Evolutionary conservation across 2,797 vertebrate species (phyloP).

Genomic region (Scleropages formosus): DNA sequence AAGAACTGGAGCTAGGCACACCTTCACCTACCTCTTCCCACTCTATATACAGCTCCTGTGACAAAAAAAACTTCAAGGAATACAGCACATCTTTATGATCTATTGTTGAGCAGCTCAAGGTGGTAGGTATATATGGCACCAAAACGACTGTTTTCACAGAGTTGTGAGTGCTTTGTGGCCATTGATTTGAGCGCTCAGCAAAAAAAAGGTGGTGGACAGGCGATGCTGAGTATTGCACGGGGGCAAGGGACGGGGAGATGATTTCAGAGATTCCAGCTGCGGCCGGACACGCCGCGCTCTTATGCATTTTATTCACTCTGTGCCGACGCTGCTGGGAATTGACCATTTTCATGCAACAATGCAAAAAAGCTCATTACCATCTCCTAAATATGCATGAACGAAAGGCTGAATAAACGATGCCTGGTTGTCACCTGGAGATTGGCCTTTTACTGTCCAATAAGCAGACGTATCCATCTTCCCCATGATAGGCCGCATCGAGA

Average conservation of each 20-base stretch:
- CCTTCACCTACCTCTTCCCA: background rate
- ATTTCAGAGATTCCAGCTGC: slow-evolving; percentile 62
- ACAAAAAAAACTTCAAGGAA: slow-evolving; percentile 27
- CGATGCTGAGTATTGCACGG: slow-evolving; percentile 44
- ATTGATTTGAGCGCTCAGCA: slow-evolving; percentile 44
- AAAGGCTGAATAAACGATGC: slow-evolving; percentile 86
- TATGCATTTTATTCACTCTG: slow-evolving; percentile 65
- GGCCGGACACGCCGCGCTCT: slow-evolving; percentile 64
- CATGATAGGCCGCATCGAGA: slow-evolving; percentile 86
- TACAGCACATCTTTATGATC: slow-evolving; percentile 33
- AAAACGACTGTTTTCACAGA: slow-evolving; percentile 51
- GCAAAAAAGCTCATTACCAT: slow-evolving; percentile 99
- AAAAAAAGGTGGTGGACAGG: slow-evolving; percentile 50
- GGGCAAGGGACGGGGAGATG: slow-evolving; percentile 52
- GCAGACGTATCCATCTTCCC: slow-evolving; percentile 90
- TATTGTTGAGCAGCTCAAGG: slow-evolving; percentile 50
- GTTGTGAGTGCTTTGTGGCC: slow-evolving; percentile 55
- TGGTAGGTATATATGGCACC: slow-evolving; percentile 58
- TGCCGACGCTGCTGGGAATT: slow-evolving; percentile 77
- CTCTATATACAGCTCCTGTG: background rate
- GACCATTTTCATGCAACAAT: slow-evolving; percentile 97
- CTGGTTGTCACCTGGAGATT: slow-evolving; percentile 88
- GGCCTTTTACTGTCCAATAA: slow-evolving; percentile 98
- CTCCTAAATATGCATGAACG: slow-evolving; percentile 99
- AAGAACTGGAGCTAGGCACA: slow-evolving; percentile 55